Conservation (phyloP, 2,888 invertebrate genomes). For the Dryococelus australis region DNA sequence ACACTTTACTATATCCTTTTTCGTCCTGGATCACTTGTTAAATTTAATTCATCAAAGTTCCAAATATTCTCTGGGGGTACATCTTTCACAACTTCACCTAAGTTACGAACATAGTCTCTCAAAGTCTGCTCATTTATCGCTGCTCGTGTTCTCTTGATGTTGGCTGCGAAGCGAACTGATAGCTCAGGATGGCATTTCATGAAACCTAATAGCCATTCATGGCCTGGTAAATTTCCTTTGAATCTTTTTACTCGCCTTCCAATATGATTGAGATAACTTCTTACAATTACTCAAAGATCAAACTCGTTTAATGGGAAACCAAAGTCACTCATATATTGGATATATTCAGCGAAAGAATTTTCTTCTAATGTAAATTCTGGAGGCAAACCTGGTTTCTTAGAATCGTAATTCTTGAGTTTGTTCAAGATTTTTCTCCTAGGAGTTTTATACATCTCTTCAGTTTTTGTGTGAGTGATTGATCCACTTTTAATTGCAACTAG, state of each 20-base stretch:
- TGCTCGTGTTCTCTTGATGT: conserved; percentile 48
- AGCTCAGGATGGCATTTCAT: too few species aligned
- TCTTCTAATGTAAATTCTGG: conserved; percentile 47
- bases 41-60: conserved; percentile 51
- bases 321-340: conserved; percentile 46
- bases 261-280: conserved; percentile 44
- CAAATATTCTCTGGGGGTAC: too few species aligned
- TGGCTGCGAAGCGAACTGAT: conserved; percentile 44
- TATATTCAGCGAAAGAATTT: conserved; percentile 44
- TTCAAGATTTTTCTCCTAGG: conserved; percentile 28
- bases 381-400: conserved; percentile 23
- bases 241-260: conserved; percentile 44
- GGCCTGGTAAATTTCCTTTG: conserved; percentile 34
- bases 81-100: conserved; percentile 47
- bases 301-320: conserved; percentile 49
- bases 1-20: conserved; percentile 54
- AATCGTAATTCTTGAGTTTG: conserved; percentile 45
- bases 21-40: conserved; percentile 54
- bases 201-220: conserved; percentile 48
- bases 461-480: neutral
- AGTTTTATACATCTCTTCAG: conserved; percentile 24
- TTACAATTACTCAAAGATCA: conserved; percentile 44
- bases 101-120: too few species aligned
- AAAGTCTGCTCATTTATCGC: conserved; percentile 42
- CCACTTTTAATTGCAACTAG: neutral